phyloP scores from a whole-genome alignment of 2,113 vertebrate genomes.

The Hirundichthys speculiger region DNA sequence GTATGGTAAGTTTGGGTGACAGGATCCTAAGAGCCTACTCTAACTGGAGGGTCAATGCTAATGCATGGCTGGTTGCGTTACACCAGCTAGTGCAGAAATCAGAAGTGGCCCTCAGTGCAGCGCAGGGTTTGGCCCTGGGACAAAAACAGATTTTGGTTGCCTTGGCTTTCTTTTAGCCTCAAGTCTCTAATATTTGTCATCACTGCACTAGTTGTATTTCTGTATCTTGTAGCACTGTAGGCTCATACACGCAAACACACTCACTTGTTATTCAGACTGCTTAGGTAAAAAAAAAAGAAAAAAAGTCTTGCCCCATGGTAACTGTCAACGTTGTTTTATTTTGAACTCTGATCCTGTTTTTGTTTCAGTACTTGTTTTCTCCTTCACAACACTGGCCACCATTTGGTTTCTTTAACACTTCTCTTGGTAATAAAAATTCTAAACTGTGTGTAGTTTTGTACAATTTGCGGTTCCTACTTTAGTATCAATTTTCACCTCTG shows the following conservation, averaged over 20 bases:
- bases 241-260: conserved; percentile 38
- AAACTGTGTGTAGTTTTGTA: neutral
- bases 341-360: conserved; percentile 32
- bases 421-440: neutral
- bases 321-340: conserved; percentile 68
- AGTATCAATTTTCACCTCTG: neutral
- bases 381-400: neutral
- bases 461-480: neutral
- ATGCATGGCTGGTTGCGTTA: conserved; percentile 83
- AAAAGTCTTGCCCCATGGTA: conserved; percentile 68
- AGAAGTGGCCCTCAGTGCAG: conserved; percentile 75
- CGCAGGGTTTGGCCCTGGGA: conserved; percentile 69
- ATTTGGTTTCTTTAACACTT: neutral
- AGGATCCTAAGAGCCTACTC: conserved; percentile 77
- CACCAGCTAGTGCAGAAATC: conserved; percentile 78
- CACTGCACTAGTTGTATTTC: conserved; percentile 49
- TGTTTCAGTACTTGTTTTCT: conserved; percentile 21
- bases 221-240: conserved; percentile 58
- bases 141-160: conserved; percentile 72
- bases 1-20: conserved; percentile 78
- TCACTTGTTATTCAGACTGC: conserved; percentile 60
- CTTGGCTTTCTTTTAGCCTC: conserved; percentile 69
- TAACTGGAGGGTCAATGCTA: conserved; percentile 82
- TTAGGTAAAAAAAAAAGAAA: no score
- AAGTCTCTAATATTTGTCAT: conserved; percentile 71